Evolutionary conservation across 1,140 invertebrate genomes (phyloP).

Genomic region (roundworm (Caenorhabditis elegans)): DNA sequence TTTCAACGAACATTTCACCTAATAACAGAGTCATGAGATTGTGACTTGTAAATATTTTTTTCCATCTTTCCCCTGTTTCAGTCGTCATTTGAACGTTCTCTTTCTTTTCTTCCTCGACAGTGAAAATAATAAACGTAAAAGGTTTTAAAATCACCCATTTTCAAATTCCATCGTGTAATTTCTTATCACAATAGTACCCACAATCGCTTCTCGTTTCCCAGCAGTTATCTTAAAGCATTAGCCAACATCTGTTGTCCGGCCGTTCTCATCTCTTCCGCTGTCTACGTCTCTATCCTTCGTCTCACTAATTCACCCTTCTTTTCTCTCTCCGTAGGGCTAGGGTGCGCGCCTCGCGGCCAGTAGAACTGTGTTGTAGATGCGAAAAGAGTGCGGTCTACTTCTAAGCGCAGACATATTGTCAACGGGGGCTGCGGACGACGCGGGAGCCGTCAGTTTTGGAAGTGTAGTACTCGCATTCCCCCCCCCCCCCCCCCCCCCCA

Average conservation of each 20-base stretch:
- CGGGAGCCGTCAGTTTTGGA: neutral
- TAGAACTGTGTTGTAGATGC: neutral
- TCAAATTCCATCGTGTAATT: too few species aligned
- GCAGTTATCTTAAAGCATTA: neutral
- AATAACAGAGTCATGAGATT: too few species aligned
- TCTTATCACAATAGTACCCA: too few species aligned
- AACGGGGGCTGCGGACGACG: neutral
- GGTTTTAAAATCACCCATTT: too few species aligned
- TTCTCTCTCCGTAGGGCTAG: neutral
- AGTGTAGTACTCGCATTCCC: neutral
- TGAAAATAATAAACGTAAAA: too few species aligned
- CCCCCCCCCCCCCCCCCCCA: too few species aligned
- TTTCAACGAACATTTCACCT: too few species aligned
- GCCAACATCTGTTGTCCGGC: constrained; percentile 3
- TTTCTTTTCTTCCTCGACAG: too few species aligned
- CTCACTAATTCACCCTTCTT: neutral
- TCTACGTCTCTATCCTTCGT: neutral
- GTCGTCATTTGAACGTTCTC: too few species aligned
- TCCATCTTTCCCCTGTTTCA: too few species aligned
- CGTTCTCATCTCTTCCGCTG: neutral
- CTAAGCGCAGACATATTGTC: neutral
- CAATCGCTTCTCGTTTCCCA: too few species aligned
- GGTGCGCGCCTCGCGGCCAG: neutral
- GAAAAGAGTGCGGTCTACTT: neutral
- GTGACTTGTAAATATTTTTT: too few species aligned